Evolutionary conservation across 2,888 invertebrate species (phyloP).

Genomic region (Volucella inanis): DNA sequence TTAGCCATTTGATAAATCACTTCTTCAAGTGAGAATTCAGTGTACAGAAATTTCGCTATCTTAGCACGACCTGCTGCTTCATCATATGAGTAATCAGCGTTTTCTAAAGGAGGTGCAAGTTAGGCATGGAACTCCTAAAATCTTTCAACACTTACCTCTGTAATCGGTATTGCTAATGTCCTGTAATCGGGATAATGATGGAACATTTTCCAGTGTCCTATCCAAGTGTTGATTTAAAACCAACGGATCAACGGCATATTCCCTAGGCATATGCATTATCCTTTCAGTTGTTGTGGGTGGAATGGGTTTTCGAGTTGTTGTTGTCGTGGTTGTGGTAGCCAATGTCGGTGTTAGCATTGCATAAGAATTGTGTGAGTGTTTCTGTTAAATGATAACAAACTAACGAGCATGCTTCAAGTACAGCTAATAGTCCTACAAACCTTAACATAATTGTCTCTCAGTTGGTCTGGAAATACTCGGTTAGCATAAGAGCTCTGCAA

Average conservation of each 20-base stretch:
- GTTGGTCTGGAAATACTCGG: slow-evolving; percentile 80
- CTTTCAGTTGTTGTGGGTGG: slow-evolving; percentile 78
- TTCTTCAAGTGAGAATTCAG: slow-evolving; percentile 89
- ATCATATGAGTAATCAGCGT: slow-evolving; percentile 85
- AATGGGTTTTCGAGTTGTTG: slow-evolving; percentile 75
- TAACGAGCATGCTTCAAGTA: not conserved
- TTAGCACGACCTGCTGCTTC: slow-evolving; percentile 88
- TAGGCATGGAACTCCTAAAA: not conserved
- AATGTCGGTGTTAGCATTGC: slow-evolving; percentile 60
- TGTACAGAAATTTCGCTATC: slow-evolving; percentile 88
- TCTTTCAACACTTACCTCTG: slow-evolving; percentile 70
- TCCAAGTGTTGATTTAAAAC: slow-evolving; percentile 66
- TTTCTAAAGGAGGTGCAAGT: slow-evolving; percentile 74
- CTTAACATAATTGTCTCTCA: slow-evolving; percentile 80
- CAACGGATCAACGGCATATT: slow-evolving; percentile 71
- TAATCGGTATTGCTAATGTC: slow-evolving; percentile 78
- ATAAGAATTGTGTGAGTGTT: slow-evolving; percentile 75
- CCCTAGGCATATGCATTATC: slow-evolving; percentile 77
- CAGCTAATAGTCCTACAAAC: slow-evolving; percentile 51
- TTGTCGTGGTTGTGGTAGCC: slow-evolving; percentile 77
- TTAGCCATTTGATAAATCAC: slow-evolving; percentile 92
- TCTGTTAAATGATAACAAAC: slow-evolving; percentile 54
- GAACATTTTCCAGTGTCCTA: slow-evolving; percentile 80
- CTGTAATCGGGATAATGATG: slow-evolving; percentile 80
- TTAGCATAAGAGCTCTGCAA: slow-evolving; percentile 84